A percentile compares a stretch with the other conserved stretches of the same genome.
Evolutionary conservation across 2,113 vertebrate genomes (phyloP).

Genomic region (Morone chrysops): DNA sequence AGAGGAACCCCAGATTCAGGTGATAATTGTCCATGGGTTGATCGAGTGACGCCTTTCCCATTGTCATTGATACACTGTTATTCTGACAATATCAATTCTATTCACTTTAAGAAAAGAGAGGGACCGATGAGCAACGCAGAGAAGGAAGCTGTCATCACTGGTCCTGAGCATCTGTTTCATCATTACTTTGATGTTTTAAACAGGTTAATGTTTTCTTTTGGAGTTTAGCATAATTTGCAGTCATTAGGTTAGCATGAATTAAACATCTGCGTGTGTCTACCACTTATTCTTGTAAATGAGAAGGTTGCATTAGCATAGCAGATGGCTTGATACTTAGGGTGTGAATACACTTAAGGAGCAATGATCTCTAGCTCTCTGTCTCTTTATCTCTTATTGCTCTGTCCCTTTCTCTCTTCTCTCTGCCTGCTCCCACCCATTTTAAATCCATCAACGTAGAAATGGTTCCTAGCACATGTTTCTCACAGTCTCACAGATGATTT

Average conservation of each 20-base stretch:
- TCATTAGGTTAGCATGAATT: conserved; percentile 61
- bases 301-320: conserved; percentile 60
- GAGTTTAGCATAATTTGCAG: conserved; percentile 56
- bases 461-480: not conserved
- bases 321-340: conserved; percentile 57
- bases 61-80: not conserved
- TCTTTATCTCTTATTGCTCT: conserved; percentile 11
- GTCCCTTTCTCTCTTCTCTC: not conserved
- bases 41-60: not conserved
- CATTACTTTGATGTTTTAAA: conserved; percentile 30
- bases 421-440: not conserved
- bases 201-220: conserved; percentile 56
- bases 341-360: conserved; percentile 45
- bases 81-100: not conserved
- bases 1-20: not conserved
- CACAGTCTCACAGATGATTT: not conserved
- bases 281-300: conserved; percentile 60
- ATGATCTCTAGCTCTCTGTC: conserved; percentile 23
- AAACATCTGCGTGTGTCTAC: conserved; percentile 52
- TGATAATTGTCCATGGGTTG: not conserved
- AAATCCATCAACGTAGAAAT: not conserved
- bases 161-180: conserved; percentile 38
- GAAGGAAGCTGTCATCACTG: not conserved
- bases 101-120: not conserved
- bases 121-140: not conserved